These are phyloP conservation scores for Equus quagga DNA, from an alignment of 2,113 vertebrate genomes.

Conservation along the genomic window DNA sequence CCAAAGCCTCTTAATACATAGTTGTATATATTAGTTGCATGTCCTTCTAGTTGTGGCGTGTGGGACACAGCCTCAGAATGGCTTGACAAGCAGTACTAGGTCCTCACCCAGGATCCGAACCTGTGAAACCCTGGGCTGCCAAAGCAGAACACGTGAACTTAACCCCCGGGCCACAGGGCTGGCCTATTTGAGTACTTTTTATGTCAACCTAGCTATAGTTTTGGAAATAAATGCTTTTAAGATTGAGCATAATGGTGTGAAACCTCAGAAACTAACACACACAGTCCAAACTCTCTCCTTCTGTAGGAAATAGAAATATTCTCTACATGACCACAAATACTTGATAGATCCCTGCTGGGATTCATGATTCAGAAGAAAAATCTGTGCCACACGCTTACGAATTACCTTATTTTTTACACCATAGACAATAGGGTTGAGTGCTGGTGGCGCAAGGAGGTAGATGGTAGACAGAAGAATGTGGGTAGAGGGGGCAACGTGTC, in stretches of 20 bases:
- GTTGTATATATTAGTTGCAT: too few relatives aligned
- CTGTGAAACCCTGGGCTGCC: too few relatives aligned
- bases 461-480: conserved; percentile 38
- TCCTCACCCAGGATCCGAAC: too few relatives aligned
- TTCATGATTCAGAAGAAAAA: conserved; percentile 34
- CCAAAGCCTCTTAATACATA: too few relatives aligned
- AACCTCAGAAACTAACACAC: neutral
- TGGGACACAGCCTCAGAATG: too few relatives aligned
- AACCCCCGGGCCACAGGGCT: too few relatives aligned
- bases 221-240: neutral
- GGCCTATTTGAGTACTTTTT: neutral
- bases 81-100: too few relatives aligned
- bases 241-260: neutral
- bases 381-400: neutral
- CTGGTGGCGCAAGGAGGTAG: conserved; percentile 43
- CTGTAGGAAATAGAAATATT: neutral
- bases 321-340: neutral
- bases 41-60: too few relatives aligned
- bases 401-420: conserved; percentile 49
- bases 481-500: neutral
- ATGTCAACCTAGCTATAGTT: neutral
- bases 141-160: too few relatives aligned
- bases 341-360: neutral
- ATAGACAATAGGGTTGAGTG: conserved; percentile 50
- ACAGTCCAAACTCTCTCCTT: neutral